phyloP scores from a whole-genome alignment of 2,888 invertebrate genomes.

The Criorhina ranunculi region DNA sequence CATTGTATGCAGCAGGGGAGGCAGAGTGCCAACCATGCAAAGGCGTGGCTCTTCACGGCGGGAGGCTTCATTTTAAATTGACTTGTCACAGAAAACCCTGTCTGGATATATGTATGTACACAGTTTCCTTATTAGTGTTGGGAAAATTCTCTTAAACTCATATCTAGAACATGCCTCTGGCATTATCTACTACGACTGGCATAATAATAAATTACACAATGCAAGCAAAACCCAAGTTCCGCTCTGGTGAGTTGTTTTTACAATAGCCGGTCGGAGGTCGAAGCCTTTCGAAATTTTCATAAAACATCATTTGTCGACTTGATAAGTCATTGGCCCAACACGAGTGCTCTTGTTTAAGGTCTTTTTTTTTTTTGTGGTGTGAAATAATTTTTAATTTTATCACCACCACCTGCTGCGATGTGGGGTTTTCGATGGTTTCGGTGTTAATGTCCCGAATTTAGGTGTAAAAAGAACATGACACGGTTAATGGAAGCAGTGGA shows the following conservation, averaged over 20 bases:
- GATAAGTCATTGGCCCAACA: slow-evolving; percentile 67
- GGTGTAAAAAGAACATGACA: slow-evolving; percentile 37
- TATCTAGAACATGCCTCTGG: slow-evolving; percentile 68
- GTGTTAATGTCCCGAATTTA: slow-evolving; percentile 54
- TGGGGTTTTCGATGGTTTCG: slow-evolving; percentile 23
- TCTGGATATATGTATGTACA: slow-evolving; percentile 16
- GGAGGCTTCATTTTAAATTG: slow-evolving; percentile 74
- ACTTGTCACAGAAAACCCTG: slow-evolving; percentile 72
- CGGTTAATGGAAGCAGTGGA: slow-evolving; percentile 18
- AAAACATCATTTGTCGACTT: slow-evolving; percentile 74
- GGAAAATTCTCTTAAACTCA: slow-evolving; percentile 60
- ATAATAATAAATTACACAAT: slow-evolving; percentile 72
- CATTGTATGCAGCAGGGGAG: slow-evolving; percentile 23
- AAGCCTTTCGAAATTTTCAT: slow-evolving; percentile 72
- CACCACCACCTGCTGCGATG: slow-evolving; percentile 61
- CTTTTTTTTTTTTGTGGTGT: slow-evolving; percentile 55
- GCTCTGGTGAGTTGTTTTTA: slow-evolving; percentile 61
- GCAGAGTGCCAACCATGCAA: slow-evolving; percentile 16
- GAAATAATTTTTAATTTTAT: slow-evolving; percentile 72
- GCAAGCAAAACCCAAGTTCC: slow-evolving; percentile 73
- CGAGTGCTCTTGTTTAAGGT: slow-evolving; percentile 18
- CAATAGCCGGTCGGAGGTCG: slow-evolving; percentile 37
- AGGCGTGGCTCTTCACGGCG: slow-evolving; percentile 73
- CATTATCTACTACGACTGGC: slow-evolving; percentile 69
- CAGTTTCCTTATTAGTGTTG: slow-evolving; percentile 7